Conservation (phyloP, 2,797 vertebrate genomes). For the Onychomys leucogaster region DNA sequence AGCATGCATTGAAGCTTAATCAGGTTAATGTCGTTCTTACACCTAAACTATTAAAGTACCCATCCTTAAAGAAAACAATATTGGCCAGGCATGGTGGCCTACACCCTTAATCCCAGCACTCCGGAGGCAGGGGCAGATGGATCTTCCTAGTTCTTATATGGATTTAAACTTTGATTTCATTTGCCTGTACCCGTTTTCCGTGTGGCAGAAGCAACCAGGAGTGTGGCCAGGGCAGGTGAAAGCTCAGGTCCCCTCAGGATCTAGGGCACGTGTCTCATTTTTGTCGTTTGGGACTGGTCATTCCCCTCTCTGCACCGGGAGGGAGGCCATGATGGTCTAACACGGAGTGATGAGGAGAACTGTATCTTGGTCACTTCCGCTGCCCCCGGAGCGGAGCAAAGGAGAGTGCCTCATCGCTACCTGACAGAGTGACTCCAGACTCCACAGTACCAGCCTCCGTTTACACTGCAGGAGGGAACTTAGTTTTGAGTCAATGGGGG, state of each 20-base stretch:
- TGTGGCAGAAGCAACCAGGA: neutral
- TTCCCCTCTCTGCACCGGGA: neutral
- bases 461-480: rapidly evolving
- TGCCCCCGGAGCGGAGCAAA: neutral
- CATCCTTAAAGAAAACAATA: conserved; percentile 28
- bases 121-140: neutral
- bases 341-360: neutral
- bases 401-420: neutral
- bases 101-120: no score
- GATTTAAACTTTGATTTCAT: neutral
- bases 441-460: neutral
- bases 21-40: neutral
- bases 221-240: neutral
- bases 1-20: neutral
- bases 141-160: neutral
- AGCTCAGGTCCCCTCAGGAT: neutral
- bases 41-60: conserved; percentile 10
- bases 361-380: neutral
- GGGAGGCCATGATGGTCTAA: neutral
- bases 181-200: neutral
- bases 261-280: neutral
- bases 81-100: neutral
- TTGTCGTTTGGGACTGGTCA: neutral
- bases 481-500: neutral
- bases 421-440: neutral